These are phyloP conservation scores for Haliclona indistincta DNA, from an alignment of 37 sponge, comb jelly and placozoan species.

Conservation along the genomic window DNA sequence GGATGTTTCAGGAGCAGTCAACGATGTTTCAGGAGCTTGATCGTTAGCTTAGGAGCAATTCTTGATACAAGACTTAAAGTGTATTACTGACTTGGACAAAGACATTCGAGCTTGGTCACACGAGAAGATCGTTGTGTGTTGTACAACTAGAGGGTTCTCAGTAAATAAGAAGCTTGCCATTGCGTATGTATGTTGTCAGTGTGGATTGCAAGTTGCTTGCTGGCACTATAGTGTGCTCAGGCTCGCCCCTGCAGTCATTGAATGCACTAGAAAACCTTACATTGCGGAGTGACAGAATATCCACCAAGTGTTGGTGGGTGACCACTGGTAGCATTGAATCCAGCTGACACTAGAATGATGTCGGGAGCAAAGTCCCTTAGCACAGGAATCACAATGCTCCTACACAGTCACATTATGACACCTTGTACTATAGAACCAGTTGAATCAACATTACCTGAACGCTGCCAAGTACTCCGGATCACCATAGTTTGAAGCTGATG, in stretches of 20 bases:
- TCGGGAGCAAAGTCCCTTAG: slow-evolving; percentile 77
- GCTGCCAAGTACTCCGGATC: slow-evolving; percentile 94
- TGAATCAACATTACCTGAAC: slow-evolving; percentile 58
- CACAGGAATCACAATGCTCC: slow-evolving; percentile 81
- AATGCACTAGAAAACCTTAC: slow-evolving; percentile 31
- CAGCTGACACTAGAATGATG: slow-evolving; percentile 88
- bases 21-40: too few species aligned
- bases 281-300: slow-evolving; percentile 84
- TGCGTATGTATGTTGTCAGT: too few species aligned
- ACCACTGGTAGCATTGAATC: slow-evolving; percentile 90
- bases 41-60: too few species aligned
- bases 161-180: too few species aligned
- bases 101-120: too few species aligned
- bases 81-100: too few species aligned
- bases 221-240: not conserved
- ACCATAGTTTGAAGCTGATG: slow-evolving; percentile 67
- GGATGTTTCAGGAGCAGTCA: too few species aligned
- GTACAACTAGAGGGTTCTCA: too few species aligned
- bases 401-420: not conserved
- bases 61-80: too few species aligned
- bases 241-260: not conserved
- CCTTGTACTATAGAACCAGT: not conserved
- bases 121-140: too few species aligned
- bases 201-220: too few species aligned
- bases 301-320: slow-evolving; percentile 81